A percentile compares a stretch with the other conserved stretches of the same genome.
Conservation (phyloP, 2,888 invertebrate genomes). For the Pteria penguin region DNA sequence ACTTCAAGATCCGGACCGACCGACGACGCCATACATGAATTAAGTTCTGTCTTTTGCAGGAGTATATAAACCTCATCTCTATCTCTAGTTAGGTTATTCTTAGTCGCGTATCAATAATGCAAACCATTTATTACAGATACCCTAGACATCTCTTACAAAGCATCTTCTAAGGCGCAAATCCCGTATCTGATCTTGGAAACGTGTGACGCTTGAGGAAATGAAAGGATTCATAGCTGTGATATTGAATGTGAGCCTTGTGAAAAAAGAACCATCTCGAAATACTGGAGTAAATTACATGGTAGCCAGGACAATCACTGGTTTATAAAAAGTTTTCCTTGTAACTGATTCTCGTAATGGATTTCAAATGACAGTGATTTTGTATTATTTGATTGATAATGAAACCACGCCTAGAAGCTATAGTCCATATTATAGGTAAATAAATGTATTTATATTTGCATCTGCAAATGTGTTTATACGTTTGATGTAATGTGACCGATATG, state of each 20-base stretch:
- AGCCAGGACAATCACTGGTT: constrained; percentile 14
- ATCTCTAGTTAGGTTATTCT: too few species aligned
- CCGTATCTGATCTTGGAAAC: not conserved
- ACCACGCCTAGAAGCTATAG: not conserved
- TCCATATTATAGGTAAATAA: not conserved
- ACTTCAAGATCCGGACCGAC: too few species aligned
- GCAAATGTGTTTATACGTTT: too few species aligned
- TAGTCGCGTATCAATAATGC: too few species aligned
- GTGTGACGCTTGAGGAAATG: not conserved
- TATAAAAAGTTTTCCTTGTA: not conserved
- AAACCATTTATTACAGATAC: too few species aligned
- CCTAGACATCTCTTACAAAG: too few species aligned
- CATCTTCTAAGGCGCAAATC: too few species aligned
- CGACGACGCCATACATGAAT: too few species aligned
- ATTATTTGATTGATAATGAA: constrained; percentile 6
- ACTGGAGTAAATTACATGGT: not conserved
- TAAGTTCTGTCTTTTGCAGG: too few species aligned
- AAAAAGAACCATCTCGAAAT: not conserved
- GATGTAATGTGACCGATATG: too few species aligned
- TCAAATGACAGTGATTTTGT: not conserved
- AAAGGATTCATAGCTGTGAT: not conserved
- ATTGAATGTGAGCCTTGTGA: not conserved
- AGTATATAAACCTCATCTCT: too few species aligned
- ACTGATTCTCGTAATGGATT: too few species aligned
- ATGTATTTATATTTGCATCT: not conserved